phyloP scores from a whole-genome alignment of 2,888 invertebrate species.

The Julus scandinavius region DNA sequence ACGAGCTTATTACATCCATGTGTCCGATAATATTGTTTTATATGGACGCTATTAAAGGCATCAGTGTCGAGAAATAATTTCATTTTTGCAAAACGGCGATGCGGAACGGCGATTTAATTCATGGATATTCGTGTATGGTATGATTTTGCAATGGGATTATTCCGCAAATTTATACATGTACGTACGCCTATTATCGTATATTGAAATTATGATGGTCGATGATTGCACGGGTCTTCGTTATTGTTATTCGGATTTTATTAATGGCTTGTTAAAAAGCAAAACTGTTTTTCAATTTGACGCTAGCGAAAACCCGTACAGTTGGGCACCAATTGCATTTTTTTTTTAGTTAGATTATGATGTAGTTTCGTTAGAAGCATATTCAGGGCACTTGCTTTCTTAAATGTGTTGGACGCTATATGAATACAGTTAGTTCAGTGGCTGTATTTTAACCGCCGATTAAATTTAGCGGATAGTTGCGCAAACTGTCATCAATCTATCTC shows the following conservation, averaged over 20 bases:
- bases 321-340: too few species aligned
- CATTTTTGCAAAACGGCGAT: background rate
- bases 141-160: background rate
- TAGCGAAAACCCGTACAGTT: too few species aligned
- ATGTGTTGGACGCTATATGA: too few species aligned
- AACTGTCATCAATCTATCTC: too few species aligned
- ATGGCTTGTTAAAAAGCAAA: too few species aligned
- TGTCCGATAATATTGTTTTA: slow-evolving; percentile 21
- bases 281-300: too few species aligned
- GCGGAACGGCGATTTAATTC: slow-evolving; percentile 4
- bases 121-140: background rate
- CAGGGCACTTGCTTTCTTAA: too few species aligned
- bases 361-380: background rate
- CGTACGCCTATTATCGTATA: slow-evolving; percentile 1
- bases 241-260: too few species aligned
- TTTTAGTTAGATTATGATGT: too few species aligned
- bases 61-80: background rate
- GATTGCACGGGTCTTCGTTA: too few species aligned
- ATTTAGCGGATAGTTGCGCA: background rate
- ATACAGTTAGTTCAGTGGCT: too few species aligned
- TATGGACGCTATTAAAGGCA: slow-evolving; percentile 2
- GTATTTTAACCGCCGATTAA: too few species aligned
- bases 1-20: background rate
- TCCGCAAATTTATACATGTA: slow-evolving; percentile 20
- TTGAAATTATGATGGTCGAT: background rate